Base-by-base conservation (phyloP, 2,888 invertebrate genomes). In the Eupithecia centaureata region DNA sequence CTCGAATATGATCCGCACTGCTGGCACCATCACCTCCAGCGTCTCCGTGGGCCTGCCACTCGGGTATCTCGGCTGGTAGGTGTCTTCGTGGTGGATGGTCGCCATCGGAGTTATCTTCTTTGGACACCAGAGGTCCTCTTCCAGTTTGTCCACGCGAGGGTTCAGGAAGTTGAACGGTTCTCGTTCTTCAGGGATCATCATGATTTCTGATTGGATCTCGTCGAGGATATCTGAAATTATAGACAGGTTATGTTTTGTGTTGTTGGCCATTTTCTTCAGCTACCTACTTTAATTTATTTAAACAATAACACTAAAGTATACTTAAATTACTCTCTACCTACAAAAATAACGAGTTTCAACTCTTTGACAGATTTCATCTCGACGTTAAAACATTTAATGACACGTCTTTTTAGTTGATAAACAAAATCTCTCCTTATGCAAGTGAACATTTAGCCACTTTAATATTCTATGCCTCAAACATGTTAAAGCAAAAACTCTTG, bases 111-210 rank as follows among this genome's bases (percentile, higher is more conserved):
- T 92, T 59, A 96, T 88, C 83, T 95, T 95, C 81, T 95, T 95
- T 0, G 96, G 95, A 61, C 95, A 94, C 96, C 96, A 96, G 2
- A 96, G 87, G 79, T 96, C 96, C 65, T 95, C 95, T 2, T 94
- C 93, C 0, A 83, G 80, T 65, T 85, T 92, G 76, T 88, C 90
- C 2, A 78, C 73, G 35, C 86, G 88, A 0, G 89, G 88, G 58
- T 90, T 87, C 72, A 93, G 83, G 68, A 94, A 94, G 68, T 88
- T 92, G 52, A 93, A 90, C 0, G 84, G 84, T 73, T 94, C 94
- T 60, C 91, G 94, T n/a, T 93, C 92, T 4, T 93, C 93, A 0
- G 91, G 88, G 5, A 90, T 78, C 0, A 83, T 81, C 32, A 63
- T 63, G n/a, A 94, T 76, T 76, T 93, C 93, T 2, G 87, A 80